phyloP scores from a whole-genome alignment of 2,113 vertebrate genomes.

The Antechinus flavipes region DNA sequence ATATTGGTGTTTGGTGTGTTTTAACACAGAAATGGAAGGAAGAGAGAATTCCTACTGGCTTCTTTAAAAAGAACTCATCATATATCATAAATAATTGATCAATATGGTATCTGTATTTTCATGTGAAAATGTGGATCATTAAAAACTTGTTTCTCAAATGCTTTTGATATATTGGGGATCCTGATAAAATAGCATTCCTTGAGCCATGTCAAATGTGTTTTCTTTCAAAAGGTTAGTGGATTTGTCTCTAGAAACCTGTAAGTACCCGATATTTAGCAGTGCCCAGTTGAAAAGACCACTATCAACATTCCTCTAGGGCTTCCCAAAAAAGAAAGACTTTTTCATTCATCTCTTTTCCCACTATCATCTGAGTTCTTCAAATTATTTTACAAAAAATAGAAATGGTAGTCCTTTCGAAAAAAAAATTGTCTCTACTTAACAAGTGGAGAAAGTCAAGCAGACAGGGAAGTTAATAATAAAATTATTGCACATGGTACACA shows the following conservation, averaged over 20 bases:
- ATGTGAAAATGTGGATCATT: constrained; percentile 33
- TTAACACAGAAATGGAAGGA: not conserved
- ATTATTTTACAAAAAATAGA: not conserved
- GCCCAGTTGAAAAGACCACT: not conserved
- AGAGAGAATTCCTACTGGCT: not conserved
- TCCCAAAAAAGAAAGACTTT: not conserved
- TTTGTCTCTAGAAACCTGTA: not conserved
- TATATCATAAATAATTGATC: constrained; percentile 47
- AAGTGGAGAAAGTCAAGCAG: not conserved
- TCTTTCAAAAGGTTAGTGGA: not conserved
- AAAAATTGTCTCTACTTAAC: not conserved
- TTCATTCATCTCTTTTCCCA: not conserved
- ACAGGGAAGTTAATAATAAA: constrained; percentile 21
- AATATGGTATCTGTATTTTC: not conserved
- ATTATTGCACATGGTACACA: not conserved
- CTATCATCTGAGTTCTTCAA: not conserved
- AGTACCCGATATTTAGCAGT: not conserved
- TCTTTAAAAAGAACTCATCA: not conserved
- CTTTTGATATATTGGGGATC: constrained; percentile 49
- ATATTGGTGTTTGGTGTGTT: not conserved
- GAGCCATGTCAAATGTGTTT: not conserved
- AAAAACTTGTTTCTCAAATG: constrained; percentile 50
- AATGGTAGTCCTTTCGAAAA: not conserved
- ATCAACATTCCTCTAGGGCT: not conserved
- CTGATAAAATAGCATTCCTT: constrained; percentile 42